Conservation (phyloP, 2,888 invertebrate genomes). For the Meta bourneti region DNA sequence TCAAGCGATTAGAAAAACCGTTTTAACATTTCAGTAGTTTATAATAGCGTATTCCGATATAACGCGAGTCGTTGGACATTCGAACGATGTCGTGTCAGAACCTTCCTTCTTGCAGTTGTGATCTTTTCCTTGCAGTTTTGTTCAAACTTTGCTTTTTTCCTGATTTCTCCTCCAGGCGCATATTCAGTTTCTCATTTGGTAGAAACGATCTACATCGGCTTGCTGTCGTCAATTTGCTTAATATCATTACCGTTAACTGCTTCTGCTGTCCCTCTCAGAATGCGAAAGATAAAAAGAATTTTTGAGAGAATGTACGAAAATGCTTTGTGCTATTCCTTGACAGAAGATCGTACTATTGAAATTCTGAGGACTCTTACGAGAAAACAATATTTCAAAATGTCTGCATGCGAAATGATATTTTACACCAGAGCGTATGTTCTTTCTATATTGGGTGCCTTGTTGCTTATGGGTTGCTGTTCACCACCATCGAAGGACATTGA, state of each 20-base stretch:
- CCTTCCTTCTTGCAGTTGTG: background rate
- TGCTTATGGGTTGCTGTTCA: slow-evolving; percentile 32
- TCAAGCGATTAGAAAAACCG: background rate
- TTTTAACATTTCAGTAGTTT: background rate
- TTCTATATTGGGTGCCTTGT: slow-evolving; percentile 23
- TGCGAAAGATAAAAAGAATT: slow-evolving; percentile 9
- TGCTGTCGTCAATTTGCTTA: background rate
- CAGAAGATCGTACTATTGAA: background rate
- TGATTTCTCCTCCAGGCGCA: background rate
- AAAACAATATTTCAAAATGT: slow-evolving; percentile 12
- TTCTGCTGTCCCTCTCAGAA: background rate
- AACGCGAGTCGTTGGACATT: background rate
- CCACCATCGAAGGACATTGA: background rate
- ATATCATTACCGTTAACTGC: background rate
- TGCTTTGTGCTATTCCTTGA: background rate
- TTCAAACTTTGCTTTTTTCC: background rate
- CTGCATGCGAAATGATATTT: slow-evolving; percentile 9
- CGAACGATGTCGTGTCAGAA: background rate
- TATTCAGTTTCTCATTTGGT: too few species aligned
- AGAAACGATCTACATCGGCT: background rate
- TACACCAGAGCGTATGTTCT: slow-evolving; percentile 1
- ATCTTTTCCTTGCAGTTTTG: background rate
- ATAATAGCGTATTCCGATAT: background rate
- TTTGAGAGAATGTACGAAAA: slow-evolving; percentile 14
- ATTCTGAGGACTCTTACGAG: background rate